Evolutionary conservation across 2,113 vertebrate genomes (phyloP).

Genomic region (Poecilia latipinna): DNA sequence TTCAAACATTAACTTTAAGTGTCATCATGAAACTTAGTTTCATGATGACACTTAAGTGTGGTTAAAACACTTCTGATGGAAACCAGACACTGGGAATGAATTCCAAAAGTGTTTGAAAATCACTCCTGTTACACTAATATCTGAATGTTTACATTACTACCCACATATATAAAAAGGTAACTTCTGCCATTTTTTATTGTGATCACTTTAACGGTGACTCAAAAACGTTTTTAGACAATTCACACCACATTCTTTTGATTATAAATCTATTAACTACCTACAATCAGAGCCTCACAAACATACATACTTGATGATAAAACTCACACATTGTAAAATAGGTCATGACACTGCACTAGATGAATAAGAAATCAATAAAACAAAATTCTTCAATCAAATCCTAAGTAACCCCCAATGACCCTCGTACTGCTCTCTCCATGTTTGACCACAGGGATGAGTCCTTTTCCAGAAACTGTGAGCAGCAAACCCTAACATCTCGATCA

Average conservation of each 20-base stretch:
- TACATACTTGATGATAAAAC: not conserved
- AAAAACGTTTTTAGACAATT: not conserved
- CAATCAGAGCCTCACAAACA: not conserved
- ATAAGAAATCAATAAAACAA: not conserved
- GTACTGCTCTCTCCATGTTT: too few relatives aligned
- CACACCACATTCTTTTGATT: not conserved
- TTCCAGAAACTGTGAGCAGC: too few relatives aligned
- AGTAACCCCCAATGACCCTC: not conserved
- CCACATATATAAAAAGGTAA: not conserved
- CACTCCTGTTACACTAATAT: not conserved
- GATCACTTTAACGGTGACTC: not conserved
- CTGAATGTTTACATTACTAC: slow-evolving; percentile 1
- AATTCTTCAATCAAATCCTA: not conserved
- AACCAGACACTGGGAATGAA: not conserved
- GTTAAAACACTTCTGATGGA: not conserved
- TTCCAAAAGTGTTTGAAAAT: not conserved
- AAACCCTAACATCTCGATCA: too few relatives aligned
- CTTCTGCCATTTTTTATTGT: not conserved
- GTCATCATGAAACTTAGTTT: not conserved
- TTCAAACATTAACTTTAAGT: not conserved
- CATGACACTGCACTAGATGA: not conserved
- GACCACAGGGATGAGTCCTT: too few relatives aligned
- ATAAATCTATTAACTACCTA: not conserved
- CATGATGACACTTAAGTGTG: not conserved
- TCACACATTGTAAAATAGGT: not conserved